These are phyloP conservation scores for Microtus californicus DNA, from an alignment of 2,797 vertebrate species.

Conservation along the genomic window DNA sequence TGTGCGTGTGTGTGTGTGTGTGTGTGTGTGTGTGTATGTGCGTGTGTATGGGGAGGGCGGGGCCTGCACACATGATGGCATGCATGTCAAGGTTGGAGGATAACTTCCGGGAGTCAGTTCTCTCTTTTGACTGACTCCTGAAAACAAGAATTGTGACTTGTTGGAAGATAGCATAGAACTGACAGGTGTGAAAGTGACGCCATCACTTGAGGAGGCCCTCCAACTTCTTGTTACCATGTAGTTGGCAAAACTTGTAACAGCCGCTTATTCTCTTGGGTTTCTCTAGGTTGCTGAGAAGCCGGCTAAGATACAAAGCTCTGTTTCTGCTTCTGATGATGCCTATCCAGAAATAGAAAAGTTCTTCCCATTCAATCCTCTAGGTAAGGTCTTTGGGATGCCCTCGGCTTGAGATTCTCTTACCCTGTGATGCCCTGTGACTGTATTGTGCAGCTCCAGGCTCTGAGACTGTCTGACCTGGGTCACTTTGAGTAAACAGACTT, in stretches of 20 bases:
- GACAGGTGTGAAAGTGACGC: neutral
- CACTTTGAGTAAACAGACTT: conserved; percentile 28
- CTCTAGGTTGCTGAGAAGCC: conserved; percentile 78
- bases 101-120: neutral
- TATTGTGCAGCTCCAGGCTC: neutral
- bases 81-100: neutral
- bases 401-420: conserved; percentile 21
- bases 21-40: neutral
- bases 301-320: conserved; percentile 71
- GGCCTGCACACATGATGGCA: neutral
- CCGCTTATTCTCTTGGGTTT: conserved; percentile 53
- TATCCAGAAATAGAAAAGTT: conserved; percentile 90
- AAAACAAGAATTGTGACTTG: conserved; percentile 6
- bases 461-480: neutral
- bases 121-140: neutral
- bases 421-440: neutral
- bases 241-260: neutral
- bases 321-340: conserved; percentile 78
- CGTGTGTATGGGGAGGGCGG: neutral
- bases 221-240: neutral
- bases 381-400: conserved; percentile 75
- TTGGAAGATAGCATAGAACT: neutral
- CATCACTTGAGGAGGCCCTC: neutral
- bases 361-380: conserved; percentile 87
- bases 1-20: neutral